Conservation (phyloP, 2,797 vertebrate genomes). For the Eulemur mongoz region DNA sequence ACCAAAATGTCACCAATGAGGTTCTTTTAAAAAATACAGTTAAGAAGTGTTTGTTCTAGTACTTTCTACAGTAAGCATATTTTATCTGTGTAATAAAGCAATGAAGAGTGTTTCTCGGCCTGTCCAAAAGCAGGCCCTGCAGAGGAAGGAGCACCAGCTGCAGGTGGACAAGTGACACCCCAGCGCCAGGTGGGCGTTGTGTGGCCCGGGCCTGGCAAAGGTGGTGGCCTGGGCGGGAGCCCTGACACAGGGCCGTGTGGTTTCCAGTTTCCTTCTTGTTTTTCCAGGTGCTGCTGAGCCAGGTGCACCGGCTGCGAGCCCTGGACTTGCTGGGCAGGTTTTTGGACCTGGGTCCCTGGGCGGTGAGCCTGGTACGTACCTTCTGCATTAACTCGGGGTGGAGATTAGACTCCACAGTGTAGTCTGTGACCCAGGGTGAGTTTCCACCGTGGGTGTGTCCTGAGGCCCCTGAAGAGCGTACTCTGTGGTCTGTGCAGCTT, state of each 20-base stretch:
- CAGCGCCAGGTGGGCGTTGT: rapidly evolving
- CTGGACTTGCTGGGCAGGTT: conserved; percentile 96
- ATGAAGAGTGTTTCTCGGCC: not conserved
- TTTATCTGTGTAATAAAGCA: not conserved
- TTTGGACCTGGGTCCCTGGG: conserved; percentile 98
- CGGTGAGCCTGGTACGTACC: conserved; percentile 94
- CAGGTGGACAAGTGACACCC: rapidly evolving
- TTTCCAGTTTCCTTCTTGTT: not conserved
- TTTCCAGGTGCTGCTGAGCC: conserved; percentile 95
- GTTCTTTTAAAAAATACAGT: no score
- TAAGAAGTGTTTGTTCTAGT: not conserved
- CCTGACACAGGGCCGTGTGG: rapidly evolving
- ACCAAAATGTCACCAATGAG: not conserved
- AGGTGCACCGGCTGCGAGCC: conserved; percentile 96
- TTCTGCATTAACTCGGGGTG: rapidly evolving
- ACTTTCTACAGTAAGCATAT: not conserved
- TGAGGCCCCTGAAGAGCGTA: rapidly evolving
- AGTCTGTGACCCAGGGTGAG: not conserved
- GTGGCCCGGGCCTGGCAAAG: not conserved
- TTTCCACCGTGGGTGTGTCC: rapidly evolving
- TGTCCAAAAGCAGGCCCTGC: not conserved
- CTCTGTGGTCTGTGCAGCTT: rapidly evolving
- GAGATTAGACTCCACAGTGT: not conserved
- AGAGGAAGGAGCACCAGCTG: not conserved
- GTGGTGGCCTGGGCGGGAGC: not conserved